Evolutionary conservation across 2,113 vertebrate species (phyloP), one percentile per base, ranked within the genome.

Genomic region (Tachycineta bicolor): DNA sequence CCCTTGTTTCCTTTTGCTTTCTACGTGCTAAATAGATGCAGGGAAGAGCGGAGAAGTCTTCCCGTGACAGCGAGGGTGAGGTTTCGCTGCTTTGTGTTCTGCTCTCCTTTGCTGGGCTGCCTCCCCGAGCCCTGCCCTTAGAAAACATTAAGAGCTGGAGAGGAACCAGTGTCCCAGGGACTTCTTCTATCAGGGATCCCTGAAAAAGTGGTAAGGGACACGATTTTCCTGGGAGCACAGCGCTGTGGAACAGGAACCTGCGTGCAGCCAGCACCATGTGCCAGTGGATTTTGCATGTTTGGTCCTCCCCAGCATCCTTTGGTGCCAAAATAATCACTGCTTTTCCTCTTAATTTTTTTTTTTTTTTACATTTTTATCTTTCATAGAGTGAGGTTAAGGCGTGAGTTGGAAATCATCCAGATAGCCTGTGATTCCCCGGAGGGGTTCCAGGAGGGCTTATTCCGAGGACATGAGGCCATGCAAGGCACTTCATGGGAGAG

Each of bases 1-100:
- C 93, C 90, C 94, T 71, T 83, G 83, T 87, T 94, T 95, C 88
- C 64, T 86, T 63, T 81, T 59, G 60, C 96, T 93, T 86, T 78
- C 76, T 71, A 88, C 1, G 90, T 92, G 96, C 92, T 93, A 96
- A 96, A 49, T 95, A 96, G 94, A 96, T 96, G 92, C 95, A 96
- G 64, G 59, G 63, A 81, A 55, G 78, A 88, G 90, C 1, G 11
- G 55, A 83, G 78, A 74, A 91, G n/a, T 18, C 83, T 94, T 63
- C 90, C 53, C 1, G 5, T 6, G 18, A 34, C 6, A 44, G 75
- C 4, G 7, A 64, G 78, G 82, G 73, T 68, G 90, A 2, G 24
- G 65, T 46, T 87, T 65, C 0, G 0, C 90, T 2, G 1, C 81
- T 41, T 29, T 2, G 1, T 5, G 14, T 14, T n/a, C 79, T 14